These are phyloP conservation scores for Naja naja DNA, from an alignment of 2,113 vertebrate species.

Conservation along the genomic window DNA sequence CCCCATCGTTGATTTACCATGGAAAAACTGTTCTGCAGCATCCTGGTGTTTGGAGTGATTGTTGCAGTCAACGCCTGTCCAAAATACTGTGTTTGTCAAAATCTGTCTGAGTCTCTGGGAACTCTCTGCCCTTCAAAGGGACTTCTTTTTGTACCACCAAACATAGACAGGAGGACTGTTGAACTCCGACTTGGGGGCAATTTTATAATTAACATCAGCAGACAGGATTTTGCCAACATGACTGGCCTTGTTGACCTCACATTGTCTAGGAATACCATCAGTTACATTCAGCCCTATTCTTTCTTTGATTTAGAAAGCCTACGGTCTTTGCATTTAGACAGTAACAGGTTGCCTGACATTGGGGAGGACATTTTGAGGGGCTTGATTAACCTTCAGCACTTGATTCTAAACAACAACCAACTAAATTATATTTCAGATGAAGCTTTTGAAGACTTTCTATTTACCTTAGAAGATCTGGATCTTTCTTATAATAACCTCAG, in stretches of 20 bases:
- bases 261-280: slow-evolving; percentile 93
- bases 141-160: slow-evolving; percentile 89
- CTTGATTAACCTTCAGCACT: slow-evolving; percentile 91
- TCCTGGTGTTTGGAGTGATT: slow-evolving; percentile 92
- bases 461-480: slow-evolving; percentile 93
- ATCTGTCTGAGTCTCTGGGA: slow-evolving; percentile 96
- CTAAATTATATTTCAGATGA: slow-evolving; percentile 80
- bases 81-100: slow-evolving; percentile 98
- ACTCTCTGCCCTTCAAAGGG: slow-evolving; percentile 96
- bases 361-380: slow-evolving; percentile 89
- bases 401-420: slow-evolving; percentile 98
- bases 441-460: slow-evolving; percentile 87
- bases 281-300: slow-evolving; percentile 91
- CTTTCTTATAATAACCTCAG: slow-evolving; percentile 95
- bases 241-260: slow-evolving; percentile 95
- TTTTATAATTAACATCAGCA: slow-evolving; percentile 91
- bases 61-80: slow-evolving; percentile 88
- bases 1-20: slow-evolving; percentile 84
- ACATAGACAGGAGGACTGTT: slow-evolving; percentile 94
- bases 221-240: slow-evolving; percentile 97
- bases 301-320: slow-evolving; percentile 94
- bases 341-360: slow-evolving; percentile 88
- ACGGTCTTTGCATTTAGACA: slow-evolving; percentile 91
- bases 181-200: slow-evolving; percentile 95
- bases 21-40: slow-evolving; percentile 92